Evolutionary conservation across 2,888 invertebrate genomes (phyloP), one percentile per base, ranked within the genome.

Genomic region (Celastrina argiolus): DNA sequence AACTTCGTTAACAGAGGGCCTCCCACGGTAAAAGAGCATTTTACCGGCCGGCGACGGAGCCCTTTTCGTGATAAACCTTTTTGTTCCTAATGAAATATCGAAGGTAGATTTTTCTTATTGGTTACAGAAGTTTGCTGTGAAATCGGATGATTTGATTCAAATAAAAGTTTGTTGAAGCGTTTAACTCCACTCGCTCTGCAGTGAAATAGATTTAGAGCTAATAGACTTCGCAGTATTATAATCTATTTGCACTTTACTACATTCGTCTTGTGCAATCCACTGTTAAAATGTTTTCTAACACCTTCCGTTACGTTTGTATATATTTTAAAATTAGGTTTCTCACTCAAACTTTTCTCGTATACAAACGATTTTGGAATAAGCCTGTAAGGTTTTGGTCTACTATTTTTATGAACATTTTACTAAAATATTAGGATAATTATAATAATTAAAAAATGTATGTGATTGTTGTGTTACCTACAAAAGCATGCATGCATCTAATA

Each of bases 91-190:
- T 31, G 31, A n/a, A 58, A 31, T 58, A 58, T 31, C 51, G 22
- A 51, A 51, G 22, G 22, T 51, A 45, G 18, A 16, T 45, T 45
- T 45, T 18, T 7, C 14, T 51, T 51, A 51, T 51, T 51, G 51
- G 51, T 22, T 51, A 26, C 51, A 22, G 5, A 51, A 51, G 51
- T 51, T 22, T 51, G 2, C 51, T 4, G 12, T 12, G 22, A 14
- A 51, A 51, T 51, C 4, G 22, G 51, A 22, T 51, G 12, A 51
- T 51, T 45, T 10, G 45, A 18, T 45, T 51, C 51, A 22, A 51
- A 51, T 51, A 22, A 51, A 51, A 51, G 51, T 51, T 22, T 22
- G 22, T 51, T 51, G 22, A 22, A 51, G 51, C 51, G 51, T 51
- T 51, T 51, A 51, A 22, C 14, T 51, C 22, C 51, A 12, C 22